Evolutionary conservation across 2,113 vertebrate species (phyloP).

Genomic region (Xiphophorus maculatus): DNA sequence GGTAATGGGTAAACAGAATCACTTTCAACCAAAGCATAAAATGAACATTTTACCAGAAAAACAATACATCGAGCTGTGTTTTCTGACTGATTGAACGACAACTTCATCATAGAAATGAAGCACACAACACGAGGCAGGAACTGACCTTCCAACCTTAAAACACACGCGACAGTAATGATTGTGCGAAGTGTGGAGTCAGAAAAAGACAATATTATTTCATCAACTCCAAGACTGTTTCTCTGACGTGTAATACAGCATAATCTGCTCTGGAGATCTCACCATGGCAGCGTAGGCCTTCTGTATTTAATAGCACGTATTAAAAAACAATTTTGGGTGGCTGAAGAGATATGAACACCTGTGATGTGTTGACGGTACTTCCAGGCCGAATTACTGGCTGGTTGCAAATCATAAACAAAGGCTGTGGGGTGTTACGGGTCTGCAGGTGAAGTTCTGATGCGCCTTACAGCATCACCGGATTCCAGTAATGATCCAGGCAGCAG

Average conservation of each 20-base stretch:
- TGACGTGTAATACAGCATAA: background rate
- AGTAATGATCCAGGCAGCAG: background rate
- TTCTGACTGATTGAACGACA: background rate
- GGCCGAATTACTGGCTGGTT: background rate
- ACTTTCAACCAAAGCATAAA: background rate
- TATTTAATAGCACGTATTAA: background rate
- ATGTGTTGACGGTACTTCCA: background rate
- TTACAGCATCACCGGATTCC: background rate
- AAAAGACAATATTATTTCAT: background rate
- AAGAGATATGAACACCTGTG: background rate
- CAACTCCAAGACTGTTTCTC: background rate
- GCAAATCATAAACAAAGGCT: background rate
- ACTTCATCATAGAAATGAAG: slow-evolving; percentile 1
- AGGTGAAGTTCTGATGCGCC: background rate
- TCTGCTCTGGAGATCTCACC: background rate
- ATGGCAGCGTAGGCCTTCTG: background rate
- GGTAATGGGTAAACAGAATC: background rate
- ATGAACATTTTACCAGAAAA: background rate
- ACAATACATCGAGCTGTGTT: background rate
- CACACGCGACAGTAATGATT: background rate
- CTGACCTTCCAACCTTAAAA: background rate
- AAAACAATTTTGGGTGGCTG: background rate
- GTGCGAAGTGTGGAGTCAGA: background rate
- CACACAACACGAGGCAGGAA: background rate
- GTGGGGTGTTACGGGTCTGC: background rate